Base-by-base conservation (phyloP, 1,140 invertebrate species). In the Drosophila bocqueti region DNA sequence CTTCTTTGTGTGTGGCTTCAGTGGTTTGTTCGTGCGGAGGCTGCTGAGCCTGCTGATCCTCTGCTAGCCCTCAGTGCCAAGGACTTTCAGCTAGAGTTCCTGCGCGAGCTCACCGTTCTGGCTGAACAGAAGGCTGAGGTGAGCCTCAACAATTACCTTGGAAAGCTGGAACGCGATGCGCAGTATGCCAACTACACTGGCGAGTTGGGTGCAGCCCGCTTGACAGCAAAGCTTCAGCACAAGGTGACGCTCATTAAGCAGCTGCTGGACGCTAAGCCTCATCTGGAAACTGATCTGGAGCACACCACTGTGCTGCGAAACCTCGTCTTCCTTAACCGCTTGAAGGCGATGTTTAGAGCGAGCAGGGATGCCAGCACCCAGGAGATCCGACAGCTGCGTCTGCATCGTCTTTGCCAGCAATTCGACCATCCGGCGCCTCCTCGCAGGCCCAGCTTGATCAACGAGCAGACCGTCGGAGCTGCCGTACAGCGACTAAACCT, bases 201-300 rank as follows among this genome's bases (percentile, higher is more conserved):
- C 0, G 71, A 82, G 4, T n/a, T 90, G n/a, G 16, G 29, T 18
- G n/a, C 18, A 2, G 85, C 68, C 2, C 47, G 68, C 0, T 46
- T 68, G 1, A 43, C 65, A 2, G n/a, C 15, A 0, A 75, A 71
- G 42, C 36, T 92, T 1, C 73, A 72, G 29, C 4, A 55, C 6
- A 92, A 92, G 71, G 76, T 87, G 54, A 54, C 89, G 31, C 73
- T 92, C 1, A 79, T 92, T 42, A 92, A 90, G 49, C 91, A 92
- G 36, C 57, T 87, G 29, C 47, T 92, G 6, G 91, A 92, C 29
- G 64, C 65, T 0, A 52, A 73, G 9, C 68, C 68, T 0, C 67
- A 76, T 2, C 16, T 16, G 13, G 63, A 69, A 18, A 24, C 64
- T 26, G 71, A 76, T 29, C 18, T 90, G 59, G 73, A 86, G 49